Conservation (phyloP, 2,113 vertebrate genomes). For the Phaethon lepturus region DNA sequence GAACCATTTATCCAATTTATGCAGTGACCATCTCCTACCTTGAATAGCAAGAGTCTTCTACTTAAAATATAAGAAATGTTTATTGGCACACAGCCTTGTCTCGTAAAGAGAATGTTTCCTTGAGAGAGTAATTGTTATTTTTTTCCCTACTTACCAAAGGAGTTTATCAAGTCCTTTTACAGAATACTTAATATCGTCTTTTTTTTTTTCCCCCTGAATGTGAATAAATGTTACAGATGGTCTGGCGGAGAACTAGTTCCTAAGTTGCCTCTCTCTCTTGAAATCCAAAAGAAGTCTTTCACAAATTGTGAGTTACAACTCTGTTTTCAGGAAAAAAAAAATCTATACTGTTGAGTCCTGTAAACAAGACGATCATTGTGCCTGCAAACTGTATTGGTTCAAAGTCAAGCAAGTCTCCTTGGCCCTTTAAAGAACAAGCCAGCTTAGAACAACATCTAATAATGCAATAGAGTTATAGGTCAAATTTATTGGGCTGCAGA, state of each 20-base stretch:
- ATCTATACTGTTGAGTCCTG: not conserved
- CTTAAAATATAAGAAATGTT: not conserved
- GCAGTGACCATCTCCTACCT: not conserved
- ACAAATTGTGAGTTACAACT: not conserved
- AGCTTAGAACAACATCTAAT: not conserved
- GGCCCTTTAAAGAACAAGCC: not conserved
- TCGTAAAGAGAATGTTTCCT: constrained; percentile 27
- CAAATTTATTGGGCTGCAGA: not conserved
- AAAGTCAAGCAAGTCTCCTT: not conserved
- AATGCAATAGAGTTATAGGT: not conserved
- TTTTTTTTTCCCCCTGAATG: not conserved
- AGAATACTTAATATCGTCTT: constrained; percentile 13
- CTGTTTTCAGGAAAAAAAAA: not conserved
- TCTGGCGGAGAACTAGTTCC: not conserved
- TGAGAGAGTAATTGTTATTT: not conserved
- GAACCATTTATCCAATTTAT: not conserved
- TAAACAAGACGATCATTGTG: not conserved
- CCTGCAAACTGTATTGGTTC: not conserved
- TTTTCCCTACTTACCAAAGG: constrained; percentile 3
- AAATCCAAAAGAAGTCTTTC: not conserved
- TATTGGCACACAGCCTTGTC: constrained; percentile 14
- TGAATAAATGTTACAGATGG: not conserved
- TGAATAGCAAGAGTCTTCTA: not conserved
- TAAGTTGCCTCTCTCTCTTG: not conserved
- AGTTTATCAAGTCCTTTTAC: constrained; percentile 18